Evolutionary conservation across 2,113 vertebrate genomes (phyloP).

Genomic region (Aleadryas rufinucha): DNA sequence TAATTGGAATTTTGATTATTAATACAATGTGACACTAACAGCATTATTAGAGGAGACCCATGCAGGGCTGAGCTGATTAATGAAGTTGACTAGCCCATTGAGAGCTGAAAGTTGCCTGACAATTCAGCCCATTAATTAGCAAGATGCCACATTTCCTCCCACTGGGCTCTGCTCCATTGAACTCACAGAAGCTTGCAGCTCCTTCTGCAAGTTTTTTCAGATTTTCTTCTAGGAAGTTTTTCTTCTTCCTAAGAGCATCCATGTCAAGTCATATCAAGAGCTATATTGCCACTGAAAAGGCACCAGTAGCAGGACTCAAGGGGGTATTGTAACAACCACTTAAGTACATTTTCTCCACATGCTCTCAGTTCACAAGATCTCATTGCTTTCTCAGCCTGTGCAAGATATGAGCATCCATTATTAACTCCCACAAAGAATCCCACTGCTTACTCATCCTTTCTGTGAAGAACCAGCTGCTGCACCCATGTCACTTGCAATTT

Average conservation of each 20-base stretch:
- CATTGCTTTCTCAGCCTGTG: background rate
- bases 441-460: background rate
- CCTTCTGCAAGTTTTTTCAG: background rate
- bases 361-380: background rate
- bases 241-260: background rate
- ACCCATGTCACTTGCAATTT: background rate
- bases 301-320: background rate
- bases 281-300: background rate
- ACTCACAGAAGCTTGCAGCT: background rate
- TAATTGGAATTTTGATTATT: constrained; percentile 47
- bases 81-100: background rate
- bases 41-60: constrained; percentile 3
- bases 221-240: background rate
- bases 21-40: constrained; percentile 2
- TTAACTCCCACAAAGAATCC: background rate
- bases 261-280: background rate
- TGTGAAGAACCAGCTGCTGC: background rate
- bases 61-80: constrained; percentile 43
- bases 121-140: constrained; percentile 57
- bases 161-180: background rate
- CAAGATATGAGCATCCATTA: background rate
- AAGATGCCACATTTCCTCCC: background rate
- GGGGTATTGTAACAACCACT: background rate
- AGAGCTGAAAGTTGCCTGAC: constrained; percentile 37
- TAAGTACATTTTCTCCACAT: background rate